These are phyloP conservation scores for Triplophysa rosa DNA, from an alignment of 2,113 vertebrate species.

Conservation along the genomic window DNA sequence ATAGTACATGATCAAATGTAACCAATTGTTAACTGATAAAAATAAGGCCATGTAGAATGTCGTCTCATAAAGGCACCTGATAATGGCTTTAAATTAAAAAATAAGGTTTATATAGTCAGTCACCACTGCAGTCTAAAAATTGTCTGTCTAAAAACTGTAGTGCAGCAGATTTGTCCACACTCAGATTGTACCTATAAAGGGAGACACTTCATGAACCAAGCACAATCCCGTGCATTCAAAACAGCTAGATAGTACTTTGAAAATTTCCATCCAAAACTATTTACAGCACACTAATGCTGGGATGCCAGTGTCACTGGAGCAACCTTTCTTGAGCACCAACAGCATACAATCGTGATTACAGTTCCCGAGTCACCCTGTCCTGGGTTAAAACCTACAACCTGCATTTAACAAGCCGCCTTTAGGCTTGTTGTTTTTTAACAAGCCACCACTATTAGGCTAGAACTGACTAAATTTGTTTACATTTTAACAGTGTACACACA, in stretches of 20 bases:
- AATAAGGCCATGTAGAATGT: neutral
- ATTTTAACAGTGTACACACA: too few species aligned
- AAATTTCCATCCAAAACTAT: neutral
- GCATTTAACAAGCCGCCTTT: neutral
- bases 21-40: neutral
- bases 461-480: neutral
- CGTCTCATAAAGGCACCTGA: neutral
- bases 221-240: neutral
- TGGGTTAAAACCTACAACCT: neutral
- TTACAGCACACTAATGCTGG: neutral
- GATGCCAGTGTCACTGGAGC: neutral
- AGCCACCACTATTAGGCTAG: neutral
- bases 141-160: neutral
- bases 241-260: constrained; percentile 2
- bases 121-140: neutral
- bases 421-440: too few species aligned
- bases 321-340: neutral
- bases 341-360: neutral
- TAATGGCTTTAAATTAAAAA: neutral
- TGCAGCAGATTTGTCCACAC: neutral
- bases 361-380: neutral
- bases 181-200: neutral
- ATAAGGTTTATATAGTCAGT: neutral
- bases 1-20: neutral
- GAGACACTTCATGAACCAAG: neutral